Evolutionary conservation across 2,888 invertebrate genomes (phyloP).

Genomic region (Habroteleia sp.): DNA sequence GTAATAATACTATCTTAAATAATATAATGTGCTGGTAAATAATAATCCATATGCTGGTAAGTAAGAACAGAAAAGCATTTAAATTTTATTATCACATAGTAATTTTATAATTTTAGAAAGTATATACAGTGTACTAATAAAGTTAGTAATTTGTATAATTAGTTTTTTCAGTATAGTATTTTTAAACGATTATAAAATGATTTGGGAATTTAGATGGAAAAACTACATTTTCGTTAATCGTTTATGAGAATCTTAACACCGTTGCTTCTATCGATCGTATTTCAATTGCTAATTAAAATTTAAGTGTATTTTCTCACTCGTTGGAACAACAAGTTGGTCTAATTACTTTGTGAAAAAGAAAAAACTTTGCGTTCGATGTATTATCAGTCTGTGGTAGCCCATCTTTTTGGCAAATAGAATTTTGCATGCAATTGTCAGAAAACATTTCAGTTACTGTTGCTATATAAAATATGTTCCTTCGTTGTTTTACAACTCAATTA

Average conservation of each 20-base stretch:
- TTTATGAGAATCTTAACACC: constrained; percentile 17
- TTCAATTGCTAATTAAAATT: constrained; percentile 43
- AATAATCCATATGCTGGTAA: too few species aligned
- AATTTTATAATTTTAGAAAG: too few species aligned
- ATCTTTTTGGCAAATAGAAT: constrained; percentile 1
- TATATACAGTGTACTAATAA: too few species aligned
- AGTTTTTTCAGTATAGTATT: too few species aligned
- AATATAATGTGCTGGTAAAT: too few species aligned
- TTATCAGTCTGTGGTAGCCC: constrained; percentile 1
- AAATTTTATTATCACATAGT: too few species aligned
- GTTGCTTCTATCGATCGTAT: constrained; percentile 28
- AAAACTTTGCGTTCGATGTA: background rate
- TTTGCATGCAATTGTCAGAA: background rate
- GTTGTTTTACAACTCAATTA: constrained; percentile 24
- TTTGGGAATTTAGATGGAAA: too few species aligned
- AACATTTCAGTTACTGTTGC: background rate
- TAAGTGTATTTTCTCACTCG: constrained; percentile 28
- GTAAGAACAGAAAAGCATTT: too few species aligned
- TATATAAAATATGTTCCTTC: constrained; percentile 1
- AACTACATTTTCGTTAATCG: background rate
- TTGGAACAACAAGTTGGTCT: constrained; percentile 9
- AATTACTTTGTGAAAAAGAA: constrained; percentile 20
- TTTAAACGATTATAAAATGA: too few species aligned
- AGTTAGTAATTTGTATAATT: too few species aligned
- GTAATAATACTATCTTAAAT: too few species aligned